These are phyloP conservation scores for Bombycilla garrulus DNA, from an alignment of 2,113 vertebrate genomes.

Conservation along the genomic window DNA sequence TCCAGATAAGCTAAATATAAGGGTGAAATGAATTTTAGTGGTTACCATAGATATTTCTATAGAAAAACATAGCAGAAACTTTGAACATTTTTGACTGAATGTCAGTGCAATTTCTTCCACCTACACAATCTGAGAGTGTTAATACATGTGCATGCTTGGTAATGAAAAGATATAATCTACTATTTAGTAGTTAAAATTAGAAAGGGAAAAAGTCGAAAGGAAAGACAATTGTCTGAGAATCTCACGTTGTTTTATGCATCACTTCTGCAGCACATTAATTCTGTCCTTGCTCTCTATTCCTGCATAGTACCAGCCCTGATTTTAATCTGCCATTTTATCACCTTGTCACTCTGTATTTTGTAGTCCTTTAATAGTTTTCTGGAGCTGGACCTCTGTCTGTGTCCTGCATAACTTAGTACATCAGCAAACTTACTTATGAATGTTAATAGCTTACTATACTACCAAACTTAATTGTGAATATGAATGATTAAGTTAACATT, in stretches of 20 bases:
- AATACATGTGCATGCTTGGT: rapidly evolving
- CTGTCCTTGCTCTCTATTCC: not conserved
- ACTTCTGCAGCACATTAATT: not conserved
- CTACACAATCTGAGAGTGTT: not conserved
- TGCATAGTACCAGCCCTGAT: not conserved
- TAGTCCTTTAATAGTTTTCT: not conserved
- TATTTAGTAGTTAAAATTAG: not conserved
- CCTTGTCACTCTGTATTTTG: not conserved
- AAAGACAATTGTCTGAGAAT: not conserved
- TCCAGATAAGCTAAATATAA: not conserved
- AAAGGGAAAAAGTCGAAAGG: not conserved
- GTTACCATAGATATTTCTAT: not conserved
- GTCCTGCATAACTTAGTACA: not conserved
- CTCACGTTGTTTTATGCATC: not conserved
- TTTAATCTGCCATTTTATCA: not conserved
- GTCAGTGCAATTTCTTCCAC: not conserved
- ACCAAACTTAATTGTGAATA: not conserved
- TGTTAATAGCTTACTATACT: not conserved
- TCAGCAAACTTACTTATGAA: not conserved
- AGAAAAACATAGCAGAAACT: not conserved
- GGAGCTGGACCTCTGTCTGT: not conserved
- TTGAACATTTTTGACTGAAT: not conserved
- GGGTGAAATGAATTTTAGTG: not conserved
- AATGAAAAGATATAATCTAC: not conserved
- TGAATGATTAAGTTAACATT: not conserved